Percentiles rank a stretch among this genome's conserved stretches.
Evolutionary conservation across 1,140 invertebrate genomes (phyloP).

Genomic region (Gonatopus flavifemur): DNA sequence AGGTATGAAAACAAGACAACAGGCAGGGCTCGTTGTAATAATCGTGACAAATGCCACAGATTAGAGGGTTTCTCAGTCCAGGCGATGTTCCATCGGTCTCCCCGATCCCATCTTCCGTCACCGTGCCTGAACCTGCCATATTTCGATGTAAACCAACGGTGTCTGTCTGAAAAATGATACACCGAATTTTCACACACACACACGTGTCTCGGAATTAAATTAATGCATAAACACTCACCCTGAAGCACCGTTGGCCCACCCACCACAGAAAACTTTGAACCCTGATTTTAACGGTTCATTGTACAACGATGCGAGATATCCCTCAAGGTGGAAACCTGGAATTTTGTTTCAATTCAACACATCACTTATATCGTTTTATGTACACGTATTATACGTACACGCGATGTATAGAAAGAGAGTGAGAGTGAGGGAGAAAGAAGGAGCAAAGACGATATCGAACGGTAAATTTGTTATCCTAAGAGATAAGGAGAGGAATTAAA

Average conservation of each 20-base stretch:
- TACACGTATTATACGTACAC: slow-evolving; percentile 5
- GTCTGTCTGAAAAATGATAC: slow-evolving; percentile 15
- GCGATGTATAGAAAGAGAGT: too few species aligned
- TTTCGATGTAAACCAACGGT: slow-evolving; percentile 17
- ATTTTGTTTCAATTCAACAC: slow-evolving; percentile 4
- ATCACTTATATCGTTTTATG: slow-evolving; percentile 8
- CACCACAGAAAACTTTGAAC: slow-evolving; percentile 23
- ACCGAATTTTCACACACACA: background rate
- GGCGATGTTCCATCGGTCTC: slow-evolving; percentile 38
- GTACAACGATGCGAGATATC: slow-evolving; percentile 8
- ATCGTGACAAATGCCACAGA: slow-evolving; percentile 69
- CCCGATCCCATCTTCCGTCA: slow-evolving; percentile 34
- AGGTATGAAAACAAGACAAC: slow-evolving; percentile 70
- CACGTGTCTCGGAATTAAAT: background rate
- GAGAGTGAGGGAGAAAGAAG: too few species aligned
- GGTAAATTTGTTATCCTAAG: background rate
- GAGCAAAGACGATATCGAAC: too few species aligned
- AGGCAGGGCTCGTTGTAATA: slow-evolving; percentile 71
- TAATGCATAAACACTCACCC: slow-evolving; percentile 2
- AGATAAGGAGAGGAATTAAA: background rate
- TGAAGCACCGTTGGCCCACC: slow-evolving; percentile 28
- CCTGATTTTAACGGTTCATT: slow-evolving; percentile 18
- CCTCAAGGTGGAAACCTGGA: background rate
- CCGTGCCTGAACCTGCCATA: slow-evolving; percentile 38
- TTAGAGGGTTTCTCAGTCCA: slow-evolving; percentile 61